Evolutionary conservation across 2,797 vertebrate species (phyloP).

Genomic region (Heteromormyrus szaboi): DNA sequence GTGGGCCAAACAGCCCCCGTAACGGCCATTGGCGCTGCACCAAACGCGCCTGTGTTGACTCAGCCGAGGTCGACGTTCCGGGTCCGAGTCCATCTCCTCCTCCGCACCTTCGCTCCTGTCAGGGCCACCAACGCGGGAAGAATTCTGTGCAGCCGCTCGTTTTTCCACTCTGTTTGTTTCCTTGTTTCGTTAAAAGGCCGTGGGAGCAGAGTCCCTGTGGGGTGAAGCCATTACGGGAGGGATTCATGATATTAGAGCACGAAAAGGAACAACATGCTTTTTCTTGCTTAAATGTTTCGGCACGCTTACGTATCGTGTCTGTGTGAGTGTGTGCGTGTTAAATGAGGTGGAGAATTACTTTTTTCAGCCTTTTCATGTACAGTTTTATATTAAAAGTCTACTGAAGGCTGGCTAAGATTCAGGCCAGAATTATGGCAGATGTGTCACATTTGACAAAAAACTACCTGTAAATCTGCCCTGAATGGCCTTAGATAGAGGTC

Average conservation of each 20-base stretch:
- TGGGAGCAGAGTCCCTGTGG: not conserved
- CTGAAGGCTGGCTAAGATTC: not conserved
- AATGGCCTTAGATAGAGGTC: not conserved
- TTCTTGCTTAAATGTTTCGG: not conserved
- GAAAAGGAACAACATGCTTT: not conserved
- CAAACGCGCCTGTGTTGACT: not conserved
- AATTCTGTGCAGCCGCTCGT: not conserved
- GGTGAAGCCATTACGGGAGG: not conserved
- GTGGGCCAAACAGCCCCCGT: not conserved
- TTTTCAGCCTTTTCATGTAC: not conserved
- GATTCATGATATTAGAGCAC: not conserved
- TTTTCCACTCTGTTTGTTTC: not conserved
- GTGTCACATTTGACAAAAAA: not conserved
- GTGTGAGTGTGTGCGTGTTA: not conserved
- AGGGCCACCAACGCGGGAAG: not conserved
- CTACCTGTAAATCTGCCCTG: not conserved
- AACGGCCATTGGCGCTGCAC: not conserved
- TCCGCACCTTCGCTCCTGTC: not conserved
- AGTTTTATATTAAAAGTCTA: not conserved
- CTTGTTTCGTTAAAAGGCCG: not conserved
- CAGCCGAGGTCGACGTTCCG: not conserved
- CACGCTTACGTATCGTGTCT: not conserved
- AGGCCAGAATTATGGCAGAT: not conserved
- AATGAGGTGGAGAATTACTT: constrained; percentile 7
- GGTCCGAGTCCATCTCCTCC: not conserved